Percentiles rank a stretch among this genome's conserved stretches.
These are phyloP conservation scores for Ornithoptera alexandrae DNA, from an alignment of 2,888 invertebrate species.

Conservation along the genomic window DNA sequence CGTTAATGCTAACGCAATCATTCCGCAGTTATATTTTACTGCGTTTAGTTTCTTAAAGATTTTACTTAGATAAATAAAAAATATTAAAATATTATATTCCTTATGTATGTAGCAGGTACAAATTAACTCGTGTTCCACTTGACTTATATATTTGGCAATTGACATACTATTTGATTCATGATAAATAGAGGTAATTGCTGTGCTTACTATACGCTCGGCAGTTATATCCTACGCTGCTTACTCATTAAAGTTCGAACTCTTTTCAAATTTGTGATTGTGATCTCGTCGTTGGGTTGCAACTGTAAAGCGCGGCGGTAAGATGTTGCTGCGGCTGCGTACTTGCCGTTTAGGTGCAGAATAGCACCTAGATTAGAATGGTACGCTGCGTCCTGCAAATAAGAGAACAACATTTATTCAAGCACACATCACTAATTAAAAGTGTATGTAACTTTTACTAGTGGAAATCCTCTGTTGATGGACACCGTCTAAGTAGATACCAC, in stretches of 20 bases:
- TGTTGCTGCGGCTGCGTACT: slow-evolving; percentile 91
- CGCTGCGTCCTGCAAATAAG: slow-evolving; percentile 85
- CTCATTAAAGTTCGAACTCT: slow-evolving; percentile 66
- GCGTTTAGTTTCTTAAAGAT: background rate
- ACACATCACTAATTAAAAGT: background rate
- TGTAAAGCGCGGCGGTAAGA: slow-evolving; percentile 92
- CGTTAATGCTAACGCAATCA: background rate
- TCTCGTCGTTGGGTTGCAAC: slow-evolving; percentile 92
- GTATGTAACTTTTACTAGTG: too few relatives aligned
- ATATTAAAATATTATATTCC: slow-evolving; percentile 21
- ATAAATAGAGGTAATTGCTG: slow-evolving; percentile 36
- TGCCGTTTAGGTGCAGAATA: slow-evolving; percentile 95
- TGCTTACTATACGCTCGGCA: slow-evolving; percentile 12
- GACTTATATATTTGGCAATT: slow-evolving; percentile 63
- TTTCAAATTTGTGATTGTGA: slow-evolving; percentile 93
- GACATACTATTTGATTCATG: slow-evolving; percentile 56
- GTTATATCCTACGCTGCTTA: slow-evolving; percentile 60
- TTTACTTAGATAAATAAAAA: slow-evolving; percentile 16
- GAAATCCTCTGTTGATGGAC: too few relatives aligned
- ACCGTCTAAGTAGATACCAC: too few relatives aligned
- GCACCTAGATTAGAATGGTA: slow-evolving; percentile 97
- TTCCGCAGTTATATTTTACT: too few relatives aligned
- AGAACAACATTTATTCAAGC: background rate
- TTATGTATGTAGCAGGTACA: slow-evolving; percentile 30
- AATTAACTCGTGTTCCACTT: slow-evolving; percentile 42